Evolutionary conservation across 2,797 vertebrate genomes (phyloP), one percentile per base, ranked within the genome.

Genomic region (Pogoniulus pusillus): DNA sequence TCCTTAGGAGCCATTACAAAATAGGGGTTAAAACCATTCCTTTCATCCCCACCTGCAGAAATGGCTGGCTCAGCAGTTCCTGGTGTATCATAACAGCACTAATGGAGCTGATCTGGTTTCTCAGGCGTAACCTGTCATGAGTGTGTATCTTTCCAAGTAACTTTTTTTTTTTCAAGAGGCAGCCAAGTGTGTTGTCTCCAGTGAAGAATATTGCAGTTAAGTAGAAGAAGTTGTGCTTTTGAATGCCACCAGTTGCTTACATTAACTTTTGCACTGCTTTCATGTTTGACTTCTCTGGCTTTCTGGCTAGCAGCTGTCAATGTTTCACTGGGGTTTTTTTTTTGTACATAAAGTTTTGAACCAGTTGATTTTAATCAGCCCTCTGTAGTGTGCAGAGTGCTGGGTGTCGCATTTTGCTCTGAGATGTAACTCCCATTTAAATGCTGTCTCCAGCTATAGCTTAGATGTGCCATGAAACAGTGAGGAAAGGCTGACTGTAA

Each of bases 391-490:
- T 83, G 77, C 58, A 60, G 94, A 95, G 69, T 82, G 77, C 80
- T 79, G 22, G 20, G 81, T 63, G 64, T 82, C 88, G 73, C 45
- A 14, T 83, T 83, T 86, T 93, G 87, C 85, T 75, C 58, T 86
- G 76, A 53, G 18, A 6, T 82, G 79, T 89, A 94, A 85, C 70
- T 88, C 92, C 91, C 94, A 59, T 82, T 82, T 82, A 86, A 92
- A 92, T 92, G 41, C n/a, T 88, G 88, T 91, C 85, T 95, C 73
- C 58, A 93, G 91, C 83, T 91, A 45, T 93, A 93, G 94, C 82
- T 95, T 90, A 95, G 90, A 94, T 95, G 77, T 96, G 85, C 93
- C 93, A 69, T 95, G 92, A 86, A 93, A 84, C 94, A 73, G 80
- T 89, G 79, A 96, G 92, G 89, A 90, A 94, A 90, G 74, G 77